Evolutionary conservation across 2,888 invertebrate species (phyloP).

Genomic region (Plusia festucae): DNA sequence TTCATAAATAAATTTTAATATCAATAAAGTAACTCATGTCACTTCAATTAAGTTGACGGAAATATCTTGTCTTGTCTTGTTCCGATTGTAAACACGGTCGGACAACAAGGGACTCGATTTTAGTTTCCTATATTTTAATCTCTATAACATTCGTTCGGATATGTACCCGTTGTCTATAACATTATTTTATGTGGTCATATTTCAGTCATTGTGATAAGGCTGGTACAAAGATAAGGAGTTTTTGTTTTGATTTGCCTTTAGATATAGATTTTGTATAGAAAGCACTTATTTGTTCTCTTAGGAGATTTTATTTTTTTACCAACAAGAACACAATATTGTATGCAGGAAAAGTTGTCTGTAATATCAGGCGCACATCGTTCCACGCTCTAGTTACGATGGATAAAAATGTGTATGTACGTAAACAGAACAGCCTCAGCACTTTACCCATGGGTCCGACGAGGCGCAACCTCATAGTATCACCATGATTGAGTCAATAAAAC

Average conservation of each 20-base stretch:
- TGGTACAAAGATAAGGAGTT: conserved; percentile 28
- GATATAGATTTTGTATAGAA: conserved; percentile 35
- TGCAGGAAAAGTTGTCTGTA: conserved; percentile 42
- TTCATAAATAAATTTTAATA: conserved; percentile 79
- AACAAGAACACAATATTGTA: conserved; percentile 30
- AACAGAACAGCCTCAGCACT: conserved; percentile 51
- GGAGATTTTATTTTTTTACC: conserved; percentile 34
- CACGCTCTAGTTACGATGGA: conserved; percentile 48
- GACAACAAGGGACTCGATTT: conserved; percentile 40
- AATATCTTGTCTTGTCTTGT: conserved; percentile 62
- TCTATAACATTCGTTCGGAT: conserved; percentile 32
- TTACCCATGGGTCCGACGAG: conserved; percentile 58
- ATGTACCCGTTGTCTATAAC: conserved; percentile 30
- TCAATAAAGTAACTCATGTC: conserved; percentile 70
- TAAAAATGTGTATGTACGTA: conserved; percentile 51
- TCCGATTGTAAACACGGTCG: conserved; percentile 53
- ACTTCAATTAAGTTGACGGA: conserved; percentile 69
- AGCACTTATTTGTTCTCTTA: conserved; percentile 10
- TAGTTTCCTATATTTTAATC: conserved; percentile 46
- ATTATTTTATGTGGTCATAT: conserved; percentile 41
- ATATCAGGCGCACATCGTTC: conserved; percentile 36
- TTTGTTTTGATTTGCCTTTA: conserved; percentile 26
- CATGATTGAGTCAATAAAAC: conserved; percentile 76
- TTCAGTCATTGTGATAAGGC: conserved; percentile 42
- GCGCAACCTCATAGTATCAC: conserved; percentile 62